Conservation (phyloP, 2,888 invertebrate genomes). For the Caenorhabditis auriculariae region DNA sequence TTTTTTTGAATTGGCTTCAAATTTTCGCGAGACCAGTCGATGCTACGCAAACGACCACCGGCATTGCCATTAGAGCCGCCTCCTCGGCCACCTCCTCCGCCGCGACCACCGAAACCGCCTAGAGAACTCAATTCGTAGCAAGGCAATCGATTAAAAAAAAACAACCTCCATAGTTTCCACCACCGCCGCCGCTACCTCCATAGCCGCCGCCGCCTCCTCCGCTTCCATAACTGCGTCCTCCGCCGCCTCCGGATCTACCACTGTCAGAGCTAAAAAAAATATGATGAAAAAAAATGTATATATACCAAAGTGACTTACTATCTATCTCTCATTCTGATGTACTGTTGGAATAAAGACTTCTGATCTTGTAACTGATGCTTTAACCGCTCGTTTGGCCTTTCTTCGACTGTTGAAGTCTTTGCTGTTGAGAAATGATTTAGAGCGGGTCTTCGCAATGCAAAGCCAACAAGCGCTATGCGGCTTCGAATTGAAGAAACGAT, state of each 20-base stretch:
- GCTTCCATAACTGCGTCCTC: conserved; percentile 12
- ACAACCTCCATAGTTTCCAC: conserved; percentile 32
- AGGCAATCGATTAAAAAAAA: conserved; percentile 1
- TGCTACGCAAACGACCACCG: conserved; percentile 40
- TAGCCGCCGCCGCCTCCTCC: conserved; percentile 23
- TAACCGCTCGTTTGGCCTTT: conserved; percentile 22
- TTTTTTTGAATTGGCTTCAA: conserved; percentile 48
- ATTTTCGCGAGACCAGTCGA: conserved; percentile 46
- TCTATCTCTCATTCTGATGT: conserved; percentile 39
- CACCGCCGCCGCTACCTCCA: conserved; percentile 19
- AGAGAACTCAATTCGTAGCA: not conserved
- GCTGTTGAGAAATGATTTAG: conserved; percentile 20
- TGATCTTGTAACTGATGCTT: conserved; percentile 28
- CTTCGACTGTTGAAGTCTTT: conserved; percentile 8
- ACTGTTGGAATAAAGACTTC: conserved; percentile 29
- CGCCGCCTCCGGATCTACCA: conserved; percentile 11
- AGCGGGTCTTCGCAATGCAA: too few species aligned
- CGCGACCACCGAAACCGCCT: conserved; percentile 12
- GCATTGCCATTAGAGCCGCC: conserved; percentile 29
- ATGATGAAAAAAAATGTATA: not conserved
- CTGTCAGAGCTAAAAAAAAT: conserved; percentile 9
- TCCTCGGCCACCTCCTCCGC: conserved; percentile 6
- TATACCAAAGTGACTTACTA: conserved; percentile 24
- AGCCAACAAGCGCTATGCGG: too few species aligned
- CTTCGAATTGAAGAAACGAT: too few species aligned